Percentiles rank a stretch among this genome's conserved stretches.
Evolutionary conservation across 2,797 vertebrate species (phyloP).

Genomic region (Glyptemys insculpta): DNA sequence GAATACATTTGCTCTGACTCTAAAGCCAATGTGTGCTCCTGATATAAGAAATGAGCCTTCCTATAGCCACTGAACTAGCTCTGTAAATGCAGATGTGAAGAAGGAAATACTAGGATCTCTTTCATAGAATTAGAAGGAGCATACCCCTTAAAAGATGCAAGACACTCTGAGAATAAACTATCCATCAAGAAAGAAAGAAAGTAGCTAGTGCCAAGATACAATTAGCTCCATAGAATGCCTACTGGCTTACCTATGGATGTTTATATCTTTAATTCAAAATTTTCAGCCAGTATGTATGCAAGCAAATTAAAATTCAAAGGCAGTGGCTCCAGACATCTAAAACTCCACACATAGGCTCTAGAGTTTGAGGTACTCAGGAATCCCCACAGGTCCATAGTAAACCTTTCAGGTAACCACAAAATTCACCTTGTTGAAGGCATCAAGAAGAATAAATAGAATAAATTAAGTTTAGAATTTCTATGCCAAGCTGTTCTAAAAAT

Average conservation of each 20-base stretch:
- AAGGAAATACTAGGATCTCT: not conserved
- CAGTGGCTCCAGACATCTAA: not conserved
- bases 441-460: not conserved
- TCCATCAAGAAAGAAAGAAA: not conserved
- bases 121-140: not conserved
- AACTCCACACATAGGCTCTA: not conserved
- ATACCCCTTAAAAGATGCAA: not conserved
- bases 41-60: not conserved
- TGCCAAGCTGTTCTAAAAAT: not conserved
- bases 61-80: not conserved
- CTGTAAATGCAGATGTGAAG: not conserved
- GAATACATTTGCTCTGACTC: not conserved
- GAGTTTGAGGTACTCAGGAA: not conserved
- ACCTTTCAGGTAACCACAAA: not conserved
- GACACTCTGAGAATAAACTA: not conserved
- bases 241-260: not conserved
- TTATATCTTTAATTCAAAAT: not conserved
- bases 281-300: not conserved
- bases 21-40: not conserved
- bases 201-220: not conserved
- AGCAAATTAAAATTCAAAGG: not conserved
- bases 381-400: not conserved
- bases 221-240: not conserved
- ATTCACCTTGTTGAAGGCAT: not conserved
- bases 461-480: not conserved